Evolutionary conservation across 2,888 invertebrate genomes (phyloP), one percentile per base, ranked within the genome.

Genomic region (Hirtodrosophila alboralis): DNA sequence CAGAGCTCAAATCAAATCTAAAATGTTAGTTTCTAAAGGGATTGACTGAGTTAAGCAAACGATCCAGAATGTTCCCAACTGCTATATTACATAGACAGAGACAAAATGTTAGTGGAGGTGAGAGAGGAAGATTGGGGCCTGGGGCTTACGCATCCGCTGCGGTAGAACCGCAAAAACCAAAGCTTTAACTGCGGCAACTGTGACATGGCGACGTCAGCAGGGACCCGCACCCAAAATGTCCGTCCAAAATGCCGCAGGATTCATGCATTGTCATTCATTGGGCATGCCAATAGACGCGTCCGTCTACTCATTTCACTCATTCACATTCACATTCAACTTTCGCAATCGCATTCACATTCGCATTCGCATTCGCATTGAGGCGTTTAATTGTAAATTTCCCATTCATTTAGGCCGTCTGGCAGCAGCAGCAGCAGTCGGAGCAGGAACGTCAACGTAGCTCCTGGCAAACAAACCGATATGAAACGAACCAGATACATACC

Each of bases 121-220:
- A 1, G n/a, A 5, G 7, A 2, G 1, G 4, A 13, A 14, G 10
- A 26, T 8, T 12, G 34, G 21, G 12, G 12, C 34, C 23, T 16
- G 16, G 40, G 48, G 38, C 62, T 48, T 54, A 69, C 66, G 70
- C 69, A 66, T 84, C 71, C 71, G 66, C 65, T 87, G 86, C 63
- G 78, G 84, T 77, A 53, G 56, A 73, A 88, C 88, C 88, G 79
- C 88, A 88, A 78, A 78, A 87, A 86, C 87, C 87, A 84, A 88
- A 86, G 84, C 87, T 81, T 80, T 84, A 84, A 80, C 85, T 73
- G 67, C 67, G 70, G 57, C 54, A 38, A 41, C 75, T 56, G 69
- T 69, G 70, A 66, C 74, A 75, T 71, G 61, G 61, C 54, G 36
- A 69, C 76, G 77, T 73, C 77, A 76, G 70, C 72, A 68, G 58